Evolutionary conservation across 2,113 vertebrate species (phyloP), one percentile per base, ranked within the genome.

Genomic region (Phylloscopus trochilus): DNA sequence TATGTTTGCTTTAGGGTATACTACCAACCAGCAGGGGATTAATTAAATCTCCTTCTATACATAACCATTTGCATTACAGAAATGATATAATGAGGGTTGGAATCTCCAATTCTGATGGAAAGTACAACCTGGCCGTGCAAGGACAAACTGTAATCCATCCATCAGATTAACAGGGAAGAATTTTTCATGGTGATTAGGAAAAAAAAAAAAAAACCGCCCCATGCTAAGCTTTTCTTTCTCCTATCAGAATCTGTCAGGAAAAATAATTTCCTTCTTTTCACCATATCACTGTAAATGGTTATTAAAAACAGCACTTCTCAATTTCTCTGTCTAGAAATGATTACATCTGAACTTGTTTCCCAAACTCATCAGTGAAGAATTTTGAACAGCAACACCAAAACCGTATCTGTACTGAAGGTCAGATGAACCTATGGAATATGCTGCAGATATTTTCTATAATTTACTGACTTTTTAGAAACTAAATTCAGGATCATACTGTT

Each of bases 11-110:
- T 96, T 92, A 95, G 95, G 95, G 94, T 92, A 92, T 78, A 83
- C 86, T 72, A 93, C 73, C 83, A 95, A 89, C 76, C 96, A 97
- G 96, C 95, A 94, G 94, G 96, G 90, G 96, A 97, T 97, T 96
- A 97, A 97, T 97, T 97, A 97, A 89, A 95, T 94, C 86, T 95
- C 83, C 76, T 70, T 82, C 92, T 83, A 94, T 87, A 96, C 67
- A 85, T 93, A 96, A 92, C 69, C 92, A 96, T 93, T 96, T 97
- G 96, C 93, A 95, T 95, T 96, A 91, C 77, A 92, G 89, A 95
- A 92, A 96, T 93, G 64, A 81, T 96, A 93, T 95, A 93, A 97
- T 85, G 87, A 94, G 87, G 59, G 70, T 41, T 92, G 90, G 92
- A 96, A 91, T 94, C 91, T 92, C 87, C 91, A 67, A 53, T 85